phyloP scores from a whole-genome alignment of 1,140 invertebrate genomes.

The Aricia agestis region DNA sequence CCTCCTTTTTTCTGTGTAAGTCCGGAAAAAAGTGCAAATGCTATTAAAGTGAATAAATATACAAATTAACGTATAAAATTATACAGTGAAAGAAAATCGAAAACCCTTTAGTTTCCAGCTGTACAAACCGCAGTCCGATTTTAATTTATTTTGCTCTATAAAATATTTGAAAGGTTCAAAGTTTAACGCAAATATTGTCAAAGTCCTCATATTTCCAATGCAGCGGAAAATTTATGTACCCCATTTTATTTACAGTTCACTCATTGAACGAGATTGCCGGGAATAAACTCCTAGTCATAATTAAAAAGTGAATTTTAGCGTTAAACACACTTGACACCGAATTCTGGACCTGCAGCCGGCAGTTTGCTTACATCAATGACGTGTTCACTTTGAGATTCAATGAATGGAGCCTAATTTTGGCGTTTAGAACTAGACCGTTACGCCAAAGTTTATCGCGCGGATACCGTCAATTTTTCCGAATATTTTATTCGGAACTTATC shows the following conservation, averaged over 20 bases:
- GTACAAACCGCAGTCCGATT: neutral
- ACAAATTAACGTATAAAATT: too few relatives aligned
- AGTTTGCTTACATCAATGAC: neutral
- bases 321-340: slow-evolving; percentile 7
- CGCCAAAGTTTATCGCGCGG: too few relatives aligned
- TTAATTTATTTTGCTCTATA: slow-evolving; percentile 7
- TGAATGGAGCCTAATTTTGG: neutral
- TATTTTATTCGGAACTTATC: too few relatives aligned
- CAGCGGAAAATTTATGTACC: slow-evolving; percentile 6
- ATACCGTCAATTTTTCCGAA: too few relatives aligned
- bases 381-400: neutral
- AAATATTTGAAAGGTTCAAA: neutral
- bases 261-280: slow-evolving; percentile 7
- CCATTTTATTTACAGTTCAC: slow-evolving; percentile 14
- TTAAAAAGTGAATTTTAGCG: slow-evolving; percentile 9
- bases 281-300: neutral
- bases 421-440: neutral
- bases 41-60: too few relatives aligned
- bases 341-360: neutral
- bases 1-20: too few relatives aligned
- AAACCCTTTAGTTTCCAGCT: too few relatives aligned
- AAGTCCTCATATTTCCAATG: slow-evolving; percentile 10
- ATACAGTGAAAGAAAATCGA: too few relatives aligned
- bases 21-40: too few relatives aligned
- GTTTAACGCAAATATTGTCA: slow-evolving; percentile 13